phyloP scores from a whole-genome alignment of 2,888 invertebrate genomes.

The Aleiodes testaceus region DNA sequence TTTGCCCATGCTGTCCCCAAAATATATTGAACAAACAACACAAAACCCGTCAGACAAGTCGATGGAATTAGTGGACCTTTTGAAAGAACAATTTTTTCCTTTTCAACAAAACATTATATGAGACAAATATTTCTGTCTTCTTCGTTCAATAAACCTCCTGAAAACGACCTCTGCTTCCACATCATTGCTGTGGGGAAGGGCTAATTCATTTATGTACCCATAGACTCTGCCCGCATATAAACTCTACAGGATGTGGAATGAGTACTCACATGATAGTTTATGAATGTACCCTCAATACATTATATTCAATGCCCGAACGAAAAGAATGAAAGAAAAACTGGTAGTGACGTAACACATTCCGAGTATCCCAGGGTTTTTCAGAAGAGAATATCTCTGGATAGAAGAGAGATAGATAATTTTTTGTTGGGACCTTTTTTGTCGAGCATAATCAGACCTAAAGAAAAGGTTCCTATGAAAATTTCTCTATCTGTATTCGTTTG shows the following conservation, averaged over 20 bases:
- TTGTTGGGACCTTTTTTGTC: too few species aligned
- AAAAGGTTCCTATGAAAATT: too few species aligned
- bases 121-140: neutral
- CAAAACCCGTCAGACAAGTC: constrained; percentile 17
- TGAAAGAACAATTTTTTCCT: neutral
- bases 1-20: neutral
- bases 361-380: too few species aligned
- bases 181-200: constrained; percentile 24
- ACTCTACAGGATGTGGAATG: constrained; percentile 14
- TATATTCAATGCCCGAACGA: neutral
- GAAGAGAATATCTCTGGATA: too few species aligned
- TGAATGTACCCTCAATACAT: neutral
- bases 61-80: neutral
- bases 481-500: too few species aligned
- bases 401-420: too few species aligned
- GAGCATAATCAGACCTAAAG: too few species aligned
- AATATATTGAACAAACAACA: constrained; percentile 2
- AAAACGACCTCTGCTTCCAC: constrained; percentile 21
- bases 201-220: constrained; percentile 16
- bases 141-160: neutral
- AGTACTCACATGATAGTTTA: neutral
- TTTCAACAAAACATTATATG: too few species aligned
- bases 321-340: neutral
- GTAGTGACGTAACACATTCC: too few species aligned
- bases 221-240: neutral